A percentile compares a stretch with the other conserved stretches of the same genome.
Evolutionary conservation across 2,888 invertebrate species (phyloP).

Genomic region (Chaetogeoica ovagalla): DNA sequence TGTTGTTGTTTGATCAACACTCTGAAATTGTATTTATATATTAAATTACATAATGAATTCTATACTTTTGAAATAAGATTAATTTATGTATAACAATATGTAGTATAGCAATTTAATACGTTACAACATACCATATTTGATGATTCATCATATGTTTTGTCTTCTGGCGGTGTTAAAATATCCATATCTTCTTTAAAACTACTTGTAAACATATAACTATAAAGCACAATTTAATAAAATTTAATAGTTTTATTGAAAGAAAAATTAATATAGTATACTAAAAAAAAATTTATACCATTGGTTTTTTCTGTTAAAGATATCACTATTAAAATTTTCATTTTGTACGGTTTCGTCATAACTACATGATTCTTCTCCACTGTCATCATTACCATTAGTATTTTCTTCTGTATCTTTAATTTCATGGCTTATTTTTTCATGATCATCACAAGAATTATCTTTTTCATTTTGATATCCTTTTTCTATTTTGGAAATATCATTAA

Average conservation of each 20-base stretch:
- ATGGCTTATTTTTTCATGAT: background rate
- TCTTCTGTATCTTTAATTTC: background rate
- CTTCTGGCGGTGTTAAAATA: background rate
- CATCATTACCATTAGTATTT: background rate
- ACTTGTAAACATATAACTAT: slow-evolving; percentile 38
- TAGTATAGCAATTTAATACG: background rate
- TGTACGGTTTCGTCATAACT: background rate
- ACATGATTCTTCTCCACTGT: background rate
- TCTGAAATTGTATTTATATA: slow-evolving; percentile 23
- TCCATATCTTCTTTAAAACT: background rate
- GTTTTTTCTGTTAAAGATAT: slow-evolving; percentile 25
- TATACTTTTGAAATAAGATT: background rate
- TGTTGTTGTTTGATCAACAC: slow-evolving; percentile 6
- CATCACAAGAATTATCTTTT: background rate
- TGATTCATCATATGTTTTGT: background rate
- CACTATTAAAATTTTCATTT: background rate
- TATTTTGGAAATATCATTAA: background rate
- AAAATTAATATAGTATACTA: background rate
- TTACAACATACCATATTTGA: slow-evolving; percentile 1
- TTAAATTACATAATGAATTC: too few relatives aligned
- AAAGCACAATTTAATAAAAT: background rate
- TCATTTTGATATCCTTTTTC: slow-evolving; percentile 3
- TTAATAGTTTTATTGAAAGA: background rate
- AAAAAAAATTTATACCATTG: slow-evolving; percentile 24
- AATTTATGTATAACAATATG: too few relatives aligned